Evolutionary conservation across 2,797 vertebrate genomes (phyloP), one percentile per base, ranked within the genome.

Genomic region (Lophius americanus): DNA sequence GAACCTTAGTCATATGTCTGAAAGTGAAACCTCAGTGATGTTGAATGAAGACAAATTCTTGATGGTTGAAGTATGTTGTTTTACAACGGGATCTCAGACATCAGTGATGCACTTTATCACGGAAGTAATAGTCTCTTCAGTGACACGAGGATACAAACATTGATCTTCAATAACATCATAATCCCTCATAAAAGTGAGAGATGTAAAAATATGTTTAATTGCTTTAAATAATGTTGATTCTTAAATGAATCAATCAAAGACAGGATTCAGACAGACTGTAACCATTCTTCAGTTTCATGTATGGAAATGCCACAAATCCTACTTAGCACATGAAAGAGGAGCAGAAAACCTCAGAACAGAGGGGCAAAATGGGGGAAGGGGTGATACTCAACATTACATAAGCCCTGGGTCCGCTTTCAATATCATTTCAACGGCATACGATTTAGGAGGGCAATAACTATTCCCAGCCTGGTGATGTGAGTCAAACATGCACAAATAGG

Each of bases 251-350:
- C 68, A 75, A 61, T 72, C 60, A 57, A 23, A 66, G 68, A 37
- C 12, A 37, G 70, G 72, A 75, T 78, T 76, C 74, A 81, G 68
- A 84, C 80, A 77, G 76, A 85, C 83, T 68, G 72, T 79, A 72
- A 82, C 67, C 71, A 68, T 73, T 85, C 76, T 58, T 78, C 71
- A 78, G 86, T 91, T 90, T 86, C 87, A 89, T 91, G 84, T 81
- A 59, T 70, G 81, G 82, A 86, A 92, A 89, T 64, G 72, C 80
- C 79, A 76, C 88, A 91, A 92, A 93, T 93, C 92, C 92, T 92
- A 87, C 89, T 93, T 93, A 89, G 87, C 92, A 93, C 91, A 91
- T 93, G 85, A 94, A 93, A 92, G 91, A 87, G 80, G 70, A 81
- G 81, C 70, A 82, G 23, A 23, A 89, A 87, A 86, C 77, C 81